Evolutionary conservation across 2,888 invertebrate species (phyloP).

Genomic region (Pammene fasciana): DNA sequence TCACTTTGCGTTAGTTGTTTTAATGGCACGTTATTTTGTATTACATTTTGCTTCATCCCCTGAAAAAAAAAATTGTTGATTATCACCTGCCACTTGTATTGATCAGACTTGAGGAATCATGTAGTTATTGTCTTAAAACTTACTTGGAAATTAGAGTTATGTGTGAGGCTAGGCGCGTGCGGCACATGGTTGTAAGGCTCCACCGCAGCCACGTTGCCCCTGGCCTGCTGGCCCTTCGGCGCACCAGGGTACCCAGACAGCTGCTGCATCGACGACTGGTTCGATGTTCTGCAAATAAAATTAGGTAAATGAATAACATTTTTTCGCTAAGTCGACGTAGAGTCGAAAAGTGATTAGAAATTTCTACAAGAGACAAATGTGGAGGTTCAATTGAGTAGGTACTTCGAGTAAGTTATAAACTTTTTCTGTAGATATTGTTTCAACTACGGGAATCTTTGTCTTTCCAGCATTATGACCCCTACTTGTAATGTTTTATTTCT

Average conservation of each 20-base stretch:
- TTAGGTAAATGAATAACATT: background rate
- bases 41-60: slow-evolving; percentile 78
- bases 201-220: slow-evolving; percentile 93
- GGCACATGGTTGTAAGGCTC: slow-evolving; percentile 95
- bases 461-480: background rate
- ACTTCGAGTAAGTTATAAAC: background rate
- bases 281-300: slow-evolving; percentile 68
- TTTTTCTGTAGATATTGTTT: background rate
- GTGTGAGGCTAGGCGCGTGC: slow-evolving; percentile 81
- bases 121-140: background rate
- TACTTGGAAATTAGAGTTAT: slow-evolving; percentile 78
- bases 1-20: slow-evolving; percentile 79
- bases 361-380: background rate
- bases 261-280: slow-evolving; percentile 78
- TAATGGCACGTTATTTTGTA: slow-evolving; percentile 82
- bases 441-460: background rate
- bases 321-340: background rate
- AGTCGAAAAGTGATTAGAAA: background rate
- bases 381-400: background rate
- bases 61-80: slow-evolving; percentile 51
- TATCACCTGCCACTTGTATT: background rate
- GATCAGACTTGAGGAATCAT: background rate
- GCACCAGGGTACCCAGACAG: slow-evolving; percentile 73
- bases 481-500: background rate
- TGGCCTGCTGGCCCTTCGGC: slow-evolving; percentile 81